Base-by-base conservation (phyloP, 1,140 invertebrate genomes). In the Lasioglossum albipes region DNA sequence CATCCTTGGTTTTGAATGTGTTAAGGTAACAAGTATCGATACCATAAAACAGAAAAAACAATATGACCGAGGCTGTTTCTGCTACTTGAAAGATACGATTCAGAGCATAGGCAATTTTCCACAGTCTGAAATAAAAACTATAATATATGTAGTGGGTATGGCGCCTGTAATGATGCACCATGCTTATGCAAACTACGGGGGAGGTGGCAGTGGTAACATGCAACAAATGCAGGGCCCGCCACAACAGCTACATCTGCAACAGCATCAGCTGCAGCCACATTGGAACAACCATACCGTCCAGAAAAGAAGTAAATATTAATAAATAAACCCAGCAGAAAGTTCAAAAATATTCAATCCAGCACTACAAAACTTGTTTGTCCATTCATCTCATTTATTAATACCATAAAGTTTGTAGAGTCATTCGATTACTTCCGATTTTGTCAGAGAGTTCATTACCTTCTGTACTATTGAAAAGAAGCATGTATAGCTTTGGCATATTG, bases 161-260 rank as follows among this genome's bases (percentile, higher is more conserved):
- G 91, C 93, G 91, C 93, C 93, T 93, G 90, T 93, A 92, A 92
- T 94, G 93, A 94, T 94, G 94, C 94, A 94, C 93, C 94, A 94
- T 93, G 91, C 94, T 94, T 95, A 93, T 94, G 93, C 93, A 92
- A 94, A 93, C 94, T 95, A 95, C 93, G 94, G 94, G 93, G 94
- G 93, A 94, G 93, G 92, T 94, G 92, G 93, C 91, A 93, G 91
- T 93, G 93, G 93, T 94, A 92, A 92, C 92, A 93, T 94, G 91
- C 93, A 94, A 94, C 94, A 94, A 93, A 94, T 94, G 93, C 93
- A 93, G 93, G 92, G 90, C 89, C 93, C 90, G 79, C 87, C 90
- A 84, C 91, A 92, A 88, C 92, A 91, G 75, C 92, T 92, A 91
- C 92, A 93, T 90, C 90, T 93, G 89, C 92, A 92, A 91, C 93